Percentiles rank a stretch among this genome's conserved stretches.
Evolutionary conservation across 2,888 invertebrate species (phyloP).

Genomic region (Galerucella pusilla): DNA sequence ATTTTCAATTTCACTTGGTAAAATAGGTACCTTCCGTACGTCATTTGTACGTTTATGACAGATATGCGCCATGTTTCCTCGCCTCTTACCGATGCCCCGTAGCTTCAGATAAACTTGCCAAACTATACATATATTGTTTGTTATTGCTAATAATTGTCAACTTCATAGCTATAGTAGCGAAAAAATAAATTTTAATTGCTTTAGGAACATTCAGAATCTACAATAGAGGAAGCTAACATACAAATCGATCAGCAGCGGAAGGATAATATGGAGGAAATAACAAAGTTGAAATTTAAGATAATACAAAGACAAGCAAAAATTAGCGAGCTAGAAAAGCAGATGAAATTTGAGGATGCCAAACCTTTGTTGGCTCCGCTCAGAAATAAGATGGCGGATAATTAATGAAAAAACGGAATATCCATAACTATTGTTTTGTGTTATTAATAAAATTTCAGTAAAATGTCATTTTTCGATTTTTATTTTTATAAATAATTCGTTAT

Average conservation of each 20-base stretch:
- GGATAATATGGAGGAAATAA: constrained; percentile 54
- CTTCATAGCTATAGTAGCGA: no score
- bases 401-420: constrained; percentile 6
- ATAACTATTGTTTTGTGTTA: constrained; percentile 8
- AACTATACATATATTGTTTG: no score
- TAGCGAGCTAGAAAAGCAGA: constrained; percentile 54
- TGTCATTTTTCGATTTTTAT: background rate
- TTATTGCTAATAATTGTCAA: no score
- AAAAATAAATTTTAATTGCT: background rate
- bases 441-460: constrained; percentile 15
- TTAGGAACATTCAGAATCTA: constrained; percentile 50
- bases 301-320: constrained; percentile 54
- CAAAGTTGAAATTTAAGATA: constrained; percentile 54
- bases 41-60: no score
- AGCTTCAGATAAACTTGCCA: no score
- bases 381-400: constrained; percentile 45
- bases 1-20: no score
- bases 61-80: no score
- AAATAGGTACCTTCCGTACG: no score
- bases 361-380: constrained; percentile 54
- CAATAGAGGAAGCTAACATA: constrained; percentile 54
- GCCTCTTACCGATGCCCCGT: no score
- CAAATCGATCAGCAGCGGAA: constrained; percentile 51
- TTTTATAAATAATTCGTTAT: background rate
- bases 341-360: constrained; percentile 44